A percentile compares a stretch with the other conserved stretches of the same genome.
Evolutionary conservation across 2,797 vertebrate species (phyloP).

Genomic region (Tenualosa ilisha): DNA sequence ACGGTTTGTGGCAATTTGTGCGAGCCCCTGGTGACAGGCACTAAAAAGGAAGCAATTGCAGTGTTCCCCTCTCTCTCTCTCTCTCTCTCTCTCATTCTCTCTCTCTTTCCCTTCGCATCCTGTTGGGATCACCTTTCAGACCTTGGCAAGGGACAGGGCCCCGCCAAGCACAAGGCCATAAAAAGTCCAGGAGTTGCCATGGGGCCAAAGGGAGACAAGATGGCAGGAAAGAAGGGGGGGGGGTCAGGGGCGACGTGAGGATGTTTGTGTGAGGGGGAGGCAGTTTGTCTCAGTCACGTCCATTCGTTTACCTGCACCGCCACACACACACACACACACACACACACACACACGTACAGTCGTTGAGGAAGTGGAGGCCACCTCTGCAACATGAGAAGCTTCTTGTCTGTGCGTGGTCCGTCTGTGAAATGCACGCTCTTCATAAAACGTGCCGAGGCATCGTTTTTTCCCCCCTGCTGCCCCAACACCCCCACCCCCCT

Average conservation of each 20-base stretch:
- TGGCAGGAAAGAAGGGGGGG: not conserved
- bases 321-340: not conserved
- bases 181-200: conserved; percentile 22
- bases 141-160: conserved; percentile 41
- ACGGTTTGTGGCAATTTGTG: conserved; percentile 27
- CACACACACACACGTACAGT: conserved; percentile 4
- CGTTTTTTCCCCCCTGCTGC: not conserved
- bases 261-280: not conserved
- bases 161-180: not conserved
- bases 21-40: conserved; percentile 37
- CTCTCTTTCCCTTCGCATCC: conserved; percentile 28
- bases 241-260: not conserved
- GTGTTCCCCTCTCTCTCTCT: conserved; percentile 16
- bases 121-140: conserved; percentile 46
- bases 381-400: conserved; percentile 8
- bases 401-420: conserved; percentile 13
- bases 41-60: conserved; percentile 39
- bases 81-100: not conserved
- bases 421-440: conserved; percentile 11
- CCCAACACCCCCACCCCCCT: not conserved
- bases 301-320: conserved; percentile 26
- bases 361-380: conserved; percentile 10
- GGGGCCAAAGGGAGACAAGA: not conserved
- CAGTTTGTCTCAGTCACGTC: conserved; percentile 22
- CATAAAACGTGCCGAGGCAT: conserved; percentile 24